phyloP scores from a whole-genome alignment of 2,888 invertebrate species.

The Alcis repandata region DNA sequence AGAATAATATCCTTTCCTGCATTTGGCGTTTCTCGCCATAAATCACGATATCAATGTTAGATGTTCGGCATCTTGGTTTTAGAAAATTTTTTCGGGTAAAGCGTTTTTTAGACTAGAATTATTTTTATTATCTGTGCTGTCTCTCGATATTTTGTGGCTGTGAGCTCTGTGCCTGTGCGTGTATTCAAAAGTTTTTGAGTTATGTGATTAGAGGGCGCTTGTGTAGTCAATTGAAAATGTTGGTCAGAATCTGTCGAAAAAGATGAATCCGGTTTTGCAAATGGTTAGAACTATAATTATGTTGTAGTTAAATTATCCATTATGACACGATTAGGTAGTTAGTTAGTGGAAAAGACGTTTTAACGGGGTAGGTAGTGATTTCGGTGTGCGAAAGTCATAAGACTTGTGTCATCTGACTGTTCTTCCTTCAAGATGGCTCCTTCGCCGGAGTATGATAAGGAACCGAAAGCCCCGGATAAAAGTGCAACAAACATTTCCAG shows the following conservation, averaged over 20 bases:
- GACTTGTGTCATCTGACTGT: conserved; percentile 87
- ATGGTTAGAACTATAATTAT: conserved; percentile 76
- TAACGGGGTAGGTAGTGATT: conserved; percentile 71
- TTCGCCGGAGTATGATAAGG: conserved; percentile 92
- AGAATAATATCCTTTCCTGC: too few species aligned
- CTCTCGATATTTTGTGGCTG: too few species aligned
- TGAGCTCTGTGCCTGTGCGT: too few species aligned
- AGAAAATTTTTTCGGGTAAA: too few species aligned
- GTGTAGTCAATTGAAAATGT: conserved; percentile 77
- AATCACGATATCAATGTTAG: too few species aligned
- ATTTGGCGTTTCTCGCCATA: too few species aligned
- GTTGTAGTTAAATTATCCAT: conserved; percentile 68
- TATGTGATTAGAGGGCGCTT: conserved; percentile 56
- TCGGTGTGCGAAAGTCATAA: conserved; percentile 83
- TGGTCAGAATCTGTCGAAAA: conserved; percentile 81
- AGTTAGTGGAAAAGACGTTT: conserved; percentile 67
- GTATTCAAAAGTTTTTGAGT: conserved; percentile 35
- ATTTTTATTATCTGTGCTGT: conserved; percentile 2
- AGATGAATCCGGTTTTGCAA: conserved; percentile 77
- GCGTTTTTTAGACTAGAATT: too few species aligned
- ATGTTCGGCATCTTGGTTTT: too few species aligned
- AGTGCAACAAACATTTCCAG: conserved; percentile 72
- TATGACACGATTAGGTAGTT: conserved; percentile 76
- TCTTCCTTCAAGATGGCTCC: conserved; percentile 91
- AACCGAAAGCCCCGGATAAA: conserved; percentile 92